phyloP scores from a whole-genome alignment of 2,888 invertebrate genomes.

The Charanyca ferruginea region DNA sequence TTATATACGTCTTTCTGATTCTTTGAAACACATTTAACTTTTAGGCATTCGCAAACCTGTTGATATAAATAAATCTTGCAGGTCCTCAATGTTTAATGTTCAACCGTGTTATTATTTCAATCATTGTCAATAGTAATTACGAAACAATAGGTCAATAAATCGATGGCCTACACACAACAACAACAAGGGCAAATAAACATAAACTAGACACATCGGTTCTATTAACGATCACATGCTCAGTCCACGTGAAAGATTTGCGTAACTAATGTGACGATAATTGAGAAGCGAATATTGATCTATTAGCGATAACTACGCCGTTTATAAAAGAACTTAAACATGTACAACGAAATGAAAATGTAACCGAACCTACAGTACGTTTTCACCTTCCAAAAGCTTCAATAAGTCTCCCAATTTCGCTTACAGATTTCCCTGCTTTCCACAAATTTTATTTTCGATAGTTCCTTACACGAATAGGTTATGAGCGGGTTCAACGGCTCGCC shows the following conservation, averaged over 20 bases:
- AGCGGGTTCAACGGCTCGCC: constrained; percentile 81
- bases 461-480: constrained; percentile 78
- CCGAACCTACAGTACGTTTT: constrained; percentile 18
- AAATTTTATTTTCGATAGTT: constrained; percentile 81
- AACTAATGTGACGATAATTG: constrained; percentile 46
- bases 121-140: constrained; percentile 37
- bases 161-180: constrained; percentile 37
- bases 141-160: constrained; percentile 51
- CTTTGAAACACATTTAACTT: neutral
- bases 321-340: neutral
- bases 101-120: constrained; percentile 40
- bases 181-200: constrained; percentile 34
- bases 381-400: constrained; percentile 42
- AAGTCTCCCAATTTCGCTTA: constrained; percentile 64
- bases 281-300: constrained; percentile 42
- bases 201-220: constrained; percentile 30
- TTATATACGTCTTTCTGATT: neutral
- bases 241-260: constrained; percentile 48
- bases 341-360: constrained; percentile 17
- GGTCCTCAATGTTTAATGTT: constrained; percentile 1
- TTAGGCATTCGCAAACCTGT: constrained; percentile 2
- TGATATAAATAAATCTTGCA: constrained; percentile 3
- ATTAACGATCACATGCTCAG: constrained; percentile 46
- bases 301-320: constrained; percentile 13
- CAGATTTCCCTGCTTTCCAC: constrained; percentile 75